Percentiles rank a stretch among this genome's conserved stretches.
Evolutionary conservation across 1,140 invertebrate genomes (phyloP).

Genomic region (Eubasilissa regina): DNA sequence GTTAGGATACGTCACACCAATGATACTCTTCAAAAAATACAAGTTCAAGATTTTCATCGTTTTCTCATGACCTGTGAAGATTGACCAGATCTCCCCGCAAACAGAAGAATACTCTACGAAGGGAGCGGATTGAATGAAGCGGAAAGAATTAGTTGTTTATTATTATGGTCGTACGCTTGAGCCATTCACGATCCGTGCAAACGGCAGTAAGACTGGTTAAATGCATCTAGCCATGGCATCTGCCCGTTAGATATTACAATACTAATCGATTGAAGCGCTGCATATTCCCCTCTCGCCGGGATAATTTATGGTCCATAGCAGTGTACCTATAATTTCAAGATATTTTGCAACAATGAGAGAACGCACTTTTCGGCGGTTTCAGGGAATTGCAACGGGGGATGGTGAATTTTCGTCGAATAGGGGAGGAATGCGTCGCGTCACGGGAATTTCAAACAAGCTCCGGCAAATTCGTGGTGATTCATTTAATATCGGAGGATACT

Average conservation of each 20-base stretch:
- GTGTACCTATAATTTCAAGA: not conserved
- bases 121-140: too few relatives aligned
- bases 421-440: not conserved
- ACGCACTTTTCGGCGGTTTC: not conserved
- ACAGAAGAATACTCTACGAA: too few relatives aligned
- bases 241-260: constrained; percentile 14
- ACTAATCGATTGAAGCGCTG: not conserved
- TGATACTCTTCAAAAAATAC: too few relatives aligned
- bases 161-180: not conserved
- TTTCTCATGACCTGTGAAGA: too few relatives aligned
- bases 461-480: too few relatives aligned
- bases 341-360: not conserved
- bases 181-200: constrained; percentile 14
- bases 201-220: not conserved
- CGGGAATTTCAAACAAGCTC: not conserved
- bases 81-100: too few relatives aligned
- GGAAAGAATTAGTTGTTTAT: too few relatives aligned
- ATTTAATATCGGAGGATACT: too few relatives aligned
- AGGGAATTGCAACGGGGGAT: not conserved
- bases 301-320: not conserved
- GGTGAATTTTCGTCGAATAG: not conserved
- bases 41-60: too few relatives aligned
- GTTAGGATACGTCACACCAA: too few relatives aligned
- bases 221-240: constrained; percentile 23
- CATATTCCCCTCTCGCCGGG: not conserved